Base-by-base conservation (phyloP, 2,888 invertebrate species). In the Torymus tubicola region DNA sequence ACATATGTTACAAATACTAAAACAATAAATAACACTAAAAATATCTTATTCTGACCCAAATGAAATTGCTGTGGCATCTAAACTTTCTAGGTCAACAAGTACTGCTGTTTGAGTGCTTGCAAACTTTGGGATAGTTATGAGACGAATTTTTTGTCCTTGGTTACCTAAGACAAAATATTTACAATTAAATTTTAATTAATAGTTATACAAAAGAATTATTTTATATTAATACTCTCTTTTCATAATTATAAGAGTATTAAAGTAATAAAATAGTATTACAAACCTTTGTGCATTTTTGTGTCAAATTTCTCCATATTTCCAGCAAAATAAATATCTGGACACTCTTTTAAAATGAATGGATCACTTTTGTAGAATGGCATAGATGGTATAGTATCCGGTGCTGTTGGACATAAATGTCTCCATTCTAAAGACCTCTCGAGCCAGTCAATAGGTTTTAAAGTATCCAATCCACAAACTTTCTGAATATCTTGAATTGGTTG, bases 351-450 rank as follows among this genome's bases (percentile, higher is more conserved):
- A 81, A 98, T 95, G 87, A 98, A 97, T 0, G 98, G 97, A 92
- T 99, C 99, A 61, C 81, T 83, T 64, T 95, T 93, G 83, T 94
- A 93, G 88, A 95, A 98, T 0, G 98, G 98, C 88, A 96, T 97
- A 87, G 96, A 95, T 0, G 96, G 95, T 84, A 99, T 92, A 0
- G 98, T 98, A 89, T 99, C 99, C 0, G 99, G 99, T 67, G 96
- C 96, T 11, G 98, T 98, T 0, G 99, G 99, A 0, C 97, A 96
- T 21, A 98, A 88, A 89, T 99, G 99, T 14, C 96, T 94, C 98
- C 98, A 98, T 76, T 93, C 91, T 14, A 99, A 91, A 13, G 96
- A 96, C 85, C 93, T 94, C 87, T 96, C 95, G 87, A 99, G 92
- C 53, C 95, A 96, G 78, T 96, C 94, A 52, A 98, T 86, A 0